Evolutionary conservation across 35 echinoderm and acorn worm genomes (phyloP).

Genomic region (Diadema setosum): DNA sequence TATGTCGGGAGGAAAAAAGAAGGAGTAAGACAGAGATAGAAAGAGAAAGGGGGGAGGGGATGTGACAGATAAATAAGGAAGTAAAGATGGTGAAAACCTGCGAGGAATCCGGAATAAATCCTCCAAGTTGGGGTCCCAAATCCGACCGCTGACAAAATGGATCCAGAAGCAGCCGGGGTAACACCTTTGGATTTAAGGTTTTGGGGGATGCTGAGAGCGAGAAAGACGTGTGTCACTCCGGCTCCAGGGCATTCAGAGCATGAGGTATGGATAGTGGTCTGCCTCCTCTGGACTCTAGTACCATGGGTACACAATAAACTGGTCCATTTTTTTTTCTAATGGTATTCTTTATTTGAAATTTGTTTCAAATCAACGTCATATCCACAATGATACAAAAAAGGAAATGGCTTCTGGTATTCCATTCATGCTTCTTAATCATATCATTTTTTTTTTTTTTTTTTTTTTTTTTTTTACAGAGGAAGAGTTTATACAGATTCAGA

Average conservation of each 20-base stretch:
- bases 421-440: no score
- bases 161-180: not conserved
- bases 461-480: no score
- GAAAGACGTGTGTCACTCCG: not conserved
- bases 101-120: not conserved
- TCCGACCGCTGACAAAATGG: slow-evolving; percentile 18
- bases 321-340: not conserved
- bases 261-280: not conserved
- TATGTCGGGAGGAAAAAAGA: not conserved
- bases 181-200: not conserved
- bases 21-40: not conserved
- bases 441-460: no score
- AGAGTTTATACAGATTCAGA: no score
- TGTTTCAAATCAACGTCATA: no score
- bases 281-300: not conserved
- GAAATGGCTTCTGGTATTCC: no score
- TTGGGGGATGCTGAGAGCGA: not conserved
- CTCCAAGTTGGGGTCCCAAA: slow-evolving; percentile 10
- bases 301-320: not conserved
- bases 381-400: no score
- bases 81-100: not conserved
- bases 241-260: not conserved
- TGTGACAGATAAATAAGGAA: not conserved
- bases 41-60: not conserved
- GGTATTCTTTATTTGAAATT: not conserved